Evolutionary conservation across 1,140 invertebrate genomes (phyloP).

Genomic region (Drosophila melanica): DNA sequence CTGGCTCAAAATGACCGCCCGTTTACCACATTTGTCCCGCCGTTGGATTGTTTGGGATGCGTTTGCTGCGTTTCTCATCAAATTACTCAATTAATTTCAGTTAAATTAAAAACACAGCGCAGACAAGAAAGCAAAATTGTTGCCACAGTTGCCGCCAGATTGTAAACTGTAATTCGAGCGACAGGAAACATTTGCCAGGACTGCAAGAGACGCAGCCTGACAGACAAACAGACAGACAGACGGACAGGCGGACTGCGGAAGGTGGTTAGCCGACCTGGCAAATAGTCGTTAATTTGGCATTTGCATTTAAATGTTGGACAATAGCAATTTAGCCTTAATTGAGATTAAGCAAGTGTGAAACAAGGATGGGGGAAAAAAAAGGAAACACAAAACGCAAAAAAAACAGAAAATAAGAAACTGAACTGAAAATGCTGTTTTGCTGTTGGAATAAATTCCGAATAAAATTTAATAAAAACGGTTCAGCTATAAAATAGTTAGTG

Average conservation of each 20-base stretch:
- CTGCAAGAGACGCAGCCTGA: not conserved
- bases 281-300: slow-evolving; percentile 57
- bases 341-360: slow-evolving; percentile 19
- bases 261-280: slow-evolving; percentile 30
- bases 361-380: not conserved
- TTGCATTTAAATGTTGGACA: slow-evolving; percentile 51
- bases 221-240: not conserved
- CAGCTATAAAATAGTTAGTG: too few species aligned
- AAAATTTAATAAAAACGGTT: too few species aligned
- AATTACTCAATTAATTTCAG: slow-evolving; percentile 80
- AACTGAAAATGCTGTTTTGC: not conserved
- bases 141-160: slow-evolving; percentile 17
- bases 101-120: slow-evolving; percentile 56
- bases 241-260: slow-evolving; percentile 3
- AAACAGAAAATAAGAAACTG: not conserved
- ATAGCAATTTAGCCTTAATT: slow-evolving; percentile 41
- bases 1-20: not conserved
- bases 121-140: slow-evolving; percentile 21
- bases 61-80: slow-evolving; percentile 60
- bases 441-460: not conserved
- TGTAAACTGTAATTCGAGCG: slow-evolving; percentile 29
- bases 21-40: slow-evolving; percentile 24
- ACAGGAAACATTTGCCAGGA: slow-evolving; percentile 27
- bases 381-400: not conserved
- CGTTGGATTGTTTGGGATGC: slow-evolving; percentile 50